A percentile compares a stretch with the other conserved stretches of the same genome.
These are phyloP conservation scores for Crambe crambe DNA, from an alignment of 37 sponge, comb jelly and placozoan species.

Conservation along the genomic window DNA sequence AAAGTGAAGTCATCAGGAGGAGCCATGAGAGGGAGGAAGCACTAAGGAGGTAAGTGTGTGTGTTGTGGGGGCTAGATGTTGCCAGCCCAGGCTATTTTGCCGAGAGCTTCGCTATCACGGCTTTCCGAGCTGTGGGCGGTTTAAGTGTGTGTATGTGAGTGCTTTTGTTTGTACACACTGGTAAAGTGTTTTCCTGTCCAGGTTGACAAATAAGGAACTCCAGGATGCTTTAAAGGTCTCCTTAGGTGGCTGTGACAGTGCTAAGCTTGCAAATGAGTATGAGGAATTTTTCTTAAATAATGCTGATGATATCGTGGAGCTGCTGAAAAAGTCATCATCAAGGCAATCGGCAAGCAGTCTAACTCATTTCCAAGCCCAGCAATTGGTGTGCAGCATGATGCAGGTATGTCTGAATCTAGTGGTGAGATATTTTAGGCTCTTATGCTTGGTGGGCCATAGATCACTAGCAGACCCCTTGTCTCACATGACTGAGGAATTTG, in stretches of 20 bases:
- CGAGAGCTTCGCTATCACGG: too few relatives aligned
- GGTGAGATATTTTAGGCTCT: too few relatives aligned
- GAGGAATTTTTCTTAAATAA: slow-evolving; percentile 54
- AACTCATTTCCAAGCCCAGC: slow-evolving; percentile 40
- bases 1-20: slow-evolving; percentile 8
- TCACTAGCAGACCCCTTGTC: too few relatives aligned
- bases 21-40: slow-evolving; percentile 49
- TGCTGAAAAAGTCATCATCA: slow-evolving; percentile 16
- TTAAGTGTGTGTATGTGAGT: slow-evolving; percentile 13
- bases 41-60: slow-evolving; percentile 28
- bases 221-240: slow-evolving; percentile 20
- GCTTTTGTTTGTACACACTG: not conserved
- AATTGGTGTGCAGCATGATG: slow-evolving; percentile 40
- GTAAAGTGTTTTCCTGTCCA: slow-evolving; percentile 4
- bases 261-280: slow-evolving; percentile 14
- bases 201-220: slow-evolving; percentile 10
- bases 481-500: too few relatives aligned
- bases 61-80: not conserved
- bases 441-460: too few relatives aligned
- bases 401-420: slow-evolving; percentile 24
- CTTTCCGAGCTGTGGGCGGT: not conserved
- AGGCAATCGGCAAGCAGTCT: not conserved
- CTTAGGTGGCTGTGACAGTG: not conserved
- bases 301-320: slow-evolving; percentile 53
- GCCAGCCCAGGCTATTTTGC: too few relatives aligned